Conservation (phyloP, 2,113 vertebrate species). For the Lasiurus borealis region DNA sequence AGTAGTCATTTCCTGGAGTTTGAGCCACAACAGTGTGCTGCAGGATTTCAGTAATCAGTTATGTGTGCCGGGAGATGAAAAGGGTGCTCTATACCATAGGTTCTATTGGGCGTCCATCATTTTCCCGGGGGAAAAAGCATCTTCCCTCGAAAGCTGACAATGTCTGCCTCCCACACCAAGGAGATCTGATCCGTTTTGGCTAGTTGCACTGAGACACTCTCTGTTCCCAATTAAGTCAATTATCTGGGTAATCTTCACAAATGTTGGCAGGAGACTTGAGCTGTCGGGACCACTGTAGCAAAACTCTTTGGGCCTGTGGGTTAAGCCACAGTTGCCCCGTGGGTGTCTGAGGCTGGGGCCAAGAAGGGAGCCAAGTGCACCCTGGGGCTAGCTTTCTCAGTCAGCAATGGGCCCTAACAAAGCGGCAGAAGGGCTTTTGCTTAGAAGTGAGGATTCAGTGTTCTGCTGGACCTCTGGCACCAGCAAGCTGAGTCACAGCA, state of each 20-base stretch:
- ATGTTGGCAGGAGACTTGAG: slow-evolving; percentile 44
- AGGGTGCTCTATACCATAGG: background rate
- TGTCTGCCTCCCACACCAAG: background rate
- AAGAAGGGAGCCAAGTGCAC: background rate
- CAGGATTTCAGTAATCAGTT: background rate
- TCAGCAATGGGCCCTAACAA: background rate
- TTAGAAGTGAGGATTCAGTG: background rate
- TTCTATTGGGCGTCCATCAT: background rate
- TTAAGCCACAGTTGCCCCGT: slow-evolving; percentile 11
- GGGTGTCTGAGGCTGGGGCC: background rate
- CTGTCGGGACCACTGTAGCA: slow-evolving; percentile 14
- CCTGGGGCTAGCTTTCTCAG: background rate
- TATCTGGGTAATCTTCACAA: slow-evolving; percentile 75
- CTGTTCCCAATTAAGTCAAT: slow-evolving; percentile 78
- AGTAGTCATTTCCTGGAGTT: too few relatives aligned
- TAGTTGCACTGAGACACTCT: slow-evolving; percentile 46
- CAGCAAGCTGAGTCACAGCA: background rate
- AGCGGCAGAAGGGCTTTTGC: background rate
- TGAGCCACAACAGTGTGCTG: background rate
- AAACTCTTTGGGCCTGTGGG: slow-evolving; percentile 36
- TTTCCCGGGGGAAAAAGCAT: slow-evolving; percentile 4
- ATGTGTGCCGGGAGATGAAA: background rate
- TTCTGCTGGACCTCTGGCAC: background rate
- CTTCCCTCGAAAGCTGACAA: background rate
- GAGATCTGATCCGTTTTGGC: slow-evolving; percentile 57